Evolutionary conservation across 2,888 invertebrate genomes (phyloP), one percentile per base, ranked within the genome.

Genomic region (Lasioglossum vierecki): DNA sequence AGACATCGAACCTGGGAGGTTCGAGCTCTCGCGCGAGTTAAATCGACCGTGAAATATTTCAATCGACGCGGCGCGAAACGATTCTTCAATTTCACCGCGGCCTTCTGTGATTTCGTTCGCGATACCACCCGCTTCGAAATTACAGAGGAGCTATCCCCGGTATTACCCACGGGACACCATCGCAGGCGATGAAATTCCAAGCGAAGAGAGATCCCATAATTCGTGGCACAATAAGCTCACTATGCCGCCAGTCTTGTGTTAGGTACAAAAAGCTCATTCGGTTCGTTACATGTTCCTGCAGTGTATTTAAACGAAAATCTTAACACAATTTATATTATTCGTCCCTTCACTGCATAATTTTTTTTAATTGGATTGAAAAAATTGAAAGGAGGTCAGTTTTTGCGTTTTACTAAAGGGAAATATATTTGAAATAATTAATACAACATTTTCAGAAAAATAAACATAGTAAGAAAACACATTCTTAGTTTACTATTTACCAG

Each of bases 121-220:
- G 35, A 68, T 68, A n/a, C 8, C 39, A 18, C 39, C 35, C 35
- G 35, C 68, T 22, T 35, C 68, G 68, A 35, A 68, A 68, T 68
- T 68, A 68, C 68, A 68, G 39, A 68, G 9, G 9, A 9, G 15
- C 39, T 22, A 22, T 18, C 22, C 35, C 35, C 35, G 18, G 15
- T 44, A 72, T 57, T 53, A 57, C 57, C 39, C 22, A 11, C 22
- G 53, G 57, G 57, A 39, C 74, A n/a, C 35, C 26, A n/a, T 57
- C 39, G 57, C n/a, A 4, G 57, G 4, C 74, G 57, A 57, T 15
- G 57, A 41, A 74, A 57, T 26, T 39, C 53, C n/a, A 22, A 6
- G 53, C 39, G 41, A 13, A 57, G 57, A 73, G 53, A 60, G 53
- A 60, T 60, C 41, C 57, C n/a, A 26, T n/a, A 57, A 74, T 60